phyloP scores from a whole-genome alignment of 2,113 vertebrate genomes.

The Desmodus rotundus region DNA sequence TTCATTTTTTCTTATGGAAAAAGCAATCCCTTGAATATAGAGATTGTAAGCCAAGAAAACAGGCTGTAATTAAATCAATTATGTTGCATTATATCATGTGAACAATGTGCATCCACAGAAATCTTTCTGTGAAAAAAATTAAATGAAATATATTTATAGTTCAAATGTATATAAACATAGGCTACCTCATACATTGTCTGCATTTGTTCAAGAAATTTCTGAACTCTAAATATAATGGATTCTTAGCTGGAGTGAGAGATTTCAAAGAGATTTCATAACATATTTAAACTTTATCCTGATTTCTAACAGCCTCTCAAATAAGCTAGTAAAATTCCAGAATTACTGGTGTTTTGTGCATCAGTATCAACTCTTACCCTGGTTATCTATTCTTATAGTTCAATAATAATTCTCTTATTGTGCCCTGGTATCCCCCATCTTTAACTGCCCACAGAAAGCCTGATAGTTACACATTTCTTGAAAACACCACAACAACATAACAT shows the following conservation, averaged over 20 bases:
- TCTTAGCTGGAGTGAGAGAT: not conserved
- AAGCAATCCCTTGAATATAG: conserved; percentile 74
- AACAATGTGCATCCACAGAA: conserved; percentile 70
- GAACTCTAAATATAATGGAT: not conserved
- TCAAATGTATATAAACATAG: conserved; percentile 57
- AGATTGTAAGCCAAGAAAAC: conserved; percentile 67
- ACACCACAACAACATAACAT: not conserved
- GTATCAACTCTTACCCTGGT: not conserved
- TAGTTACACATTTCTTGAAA: not conserved
- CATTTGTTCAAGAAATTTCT: conserved; percentile 4
- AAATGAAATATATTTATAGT: conserved; percentile 70
- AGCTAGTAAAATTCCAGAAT: not conserved
- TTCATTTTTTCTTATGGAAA: conserved; percentile 72
- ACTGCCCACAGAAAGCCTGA: not conserved
- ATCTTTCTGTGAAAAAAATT: conserved; percentile 75
- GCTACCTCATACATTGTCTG: conserved; percentile 58
- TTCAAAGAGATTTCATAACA: not conserved
- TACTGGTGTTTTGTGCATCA: not conserved
- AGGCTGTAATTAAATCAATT: conserved; percentile 80
- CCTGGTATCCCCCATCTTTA: not conserved
- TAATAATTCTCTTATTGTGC: not conserved
- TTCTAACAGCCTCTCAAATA: not conserved
- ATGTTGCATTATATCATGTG: conserved; percentile 74
- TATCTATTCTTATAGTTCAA: not conserved
- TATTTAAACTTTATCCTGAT: not conserved